These are phyloP conservation scores for Endomychus coccineus DNA, from an alignment of 2,888 invertebrate species.

Conservation along the genomic window DNA sequence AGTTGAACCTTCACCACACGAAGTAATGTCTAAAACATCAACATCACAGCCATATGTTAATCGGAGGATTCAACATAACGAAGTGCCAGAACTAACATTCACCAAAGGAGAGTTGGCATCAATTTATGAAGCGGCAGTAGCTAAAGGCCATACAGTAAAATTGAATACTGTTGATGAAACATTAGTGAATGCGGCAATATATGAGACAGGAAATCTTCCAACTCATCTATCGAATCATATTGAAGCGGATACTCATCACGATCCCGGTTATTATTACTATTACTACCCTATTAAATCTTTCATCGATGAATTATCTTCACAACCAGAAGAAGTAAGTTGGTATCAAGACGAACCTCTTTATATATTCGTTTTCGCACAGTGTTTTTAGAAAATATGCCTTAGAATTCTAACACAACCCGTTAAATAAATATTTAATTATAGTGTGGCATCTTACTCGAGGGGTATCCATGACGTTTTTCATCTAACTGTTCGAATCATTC, in stretches of 20 bases:
- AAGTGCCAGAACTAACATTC: conserved; percentile 29
- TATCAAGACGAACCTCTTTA: too few relatives aligned
- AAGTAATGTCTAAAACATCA: conserved; percentile 15
- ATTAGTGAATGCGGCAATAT: conserved; percentile 36
- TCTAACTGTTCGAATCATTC: too few relatives aligned
- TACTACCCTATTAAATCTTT: conserved; percentile 50
- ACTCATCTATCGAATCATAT: not conserved
- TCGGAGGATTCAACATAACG: conserved; percentile 20
- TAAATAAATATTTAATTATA: too few relatives aligned
- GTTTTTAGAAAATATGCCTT: not conserved
- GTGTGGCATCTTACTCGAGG: too few relatives aligned
- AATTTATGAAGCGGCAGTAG: conserved; percentile 45
- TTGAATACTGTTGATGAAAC: conserved; percentile 32
- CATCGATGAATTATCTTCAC: conserved; percentile 39
- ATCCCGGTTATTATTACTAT: conserved; percentile 46
- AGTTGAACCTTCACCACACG: conserved; percentile 18
- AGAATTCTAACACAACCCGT: not conserved
- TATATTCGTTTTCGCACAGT: too few relatives aligned
- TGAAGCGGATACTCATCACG: conserved; percentile 15
- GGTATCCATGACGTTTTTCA: too few relatives aligned
- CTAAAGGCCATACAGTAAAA: conserved; percentile 37
- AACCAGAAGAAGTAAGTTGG: conserved; percentile 24
- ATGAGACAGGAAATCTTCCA: conserved; percentile 31
- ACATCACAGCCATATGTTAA: conserved; percentile 11
- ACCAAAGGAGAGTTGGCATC: conserved; percentile 43